These are phyloP conservation scores for Psittacula cyanocephala DNA, from an alignment of 2,113 vertebrate species.

Conservation along the genomic window DNA sequence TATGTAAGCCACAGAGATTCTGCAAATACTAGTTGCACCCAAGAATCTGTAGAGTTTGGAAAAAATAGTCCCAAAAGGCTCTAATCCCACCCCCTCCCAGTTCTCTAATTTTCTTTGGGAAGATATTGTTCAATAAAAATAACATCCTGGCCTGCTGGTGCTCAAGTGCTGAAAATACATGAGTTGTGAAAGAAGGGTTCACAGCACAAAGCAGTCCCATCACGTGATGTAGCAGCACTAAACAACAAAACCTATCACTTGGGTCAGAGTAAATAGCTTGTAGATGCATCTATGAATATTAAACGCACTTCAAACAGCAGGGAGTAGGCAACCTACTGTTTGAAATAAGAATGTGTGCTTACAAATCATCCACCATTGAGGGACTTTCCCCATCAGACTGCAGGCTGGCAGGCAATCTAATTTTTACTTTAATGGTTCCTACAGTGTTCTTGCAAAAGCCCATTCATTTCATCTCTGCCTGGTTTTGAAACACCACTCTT, in stretches of 20 bases:
- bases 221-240: background rate
- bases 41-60: background rate
- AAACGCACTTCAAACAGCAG: constrained; percentile 9
- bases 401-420: background rate
- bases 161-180: background rate
- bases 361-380: background rate
- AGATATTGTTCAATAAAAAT: background rate
- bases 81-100: background rate
- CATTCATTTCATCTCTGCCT: background rate
- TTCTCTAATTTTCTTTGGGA: background rate
- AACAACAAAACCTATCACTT: background rate
- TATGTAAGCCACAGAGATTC: background rate
- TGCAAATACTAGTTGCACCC: background rate
- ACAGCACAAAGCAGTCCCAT: background rate
- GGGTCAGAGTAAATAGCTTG: background rate
- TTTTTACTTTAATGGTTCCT: background rate
- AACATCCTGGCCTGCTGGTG: background rate
- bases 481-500: background rate
- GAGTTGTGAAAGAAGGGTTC: background rate
- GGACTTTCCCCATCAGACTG: background rate
- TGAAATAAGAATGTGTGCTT: constrained; percentile 15
- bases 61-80: background rate
- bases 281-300: background rate
- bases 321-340: background rate
- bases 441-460: background rate